Base-by-base conservation (phyloP, 2,888 invertebrate species). In the Volucella inanis region DNA sequence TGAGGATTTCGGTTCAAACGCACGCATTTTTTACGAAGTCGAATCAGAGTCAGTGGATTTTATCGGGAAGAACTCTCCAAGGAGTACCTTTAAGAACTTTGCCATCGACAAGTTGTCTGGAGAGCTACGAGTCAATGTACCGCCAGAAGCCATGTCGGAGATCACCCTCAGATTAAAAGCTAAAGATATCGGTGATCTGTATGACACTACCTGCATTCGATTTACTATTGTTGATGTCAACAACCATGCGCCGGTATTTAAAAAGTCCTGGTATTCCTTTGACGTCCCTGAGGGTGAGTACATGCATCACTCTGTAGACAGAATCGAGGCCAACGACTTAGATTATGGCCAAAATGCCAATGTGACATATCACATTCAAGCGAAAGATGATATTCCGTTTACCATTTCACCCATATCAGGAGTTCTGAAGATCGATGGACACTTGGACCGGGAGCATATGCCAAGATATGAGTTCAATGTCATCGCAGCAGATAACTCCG, bases 291-390 rank as follows among this genome's bases (percentile, higher is more conserved):
- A 98, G 92, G 96, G 97, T 0, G 93, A 94, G 31, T 97, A 97
- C 89, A 93, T 94, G 0, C 93, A 94, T 87, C 94, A 94, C 86
- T 94, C 95, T 3, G 92, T 98, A 50, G 97, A 97, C 0, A 94
- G 94, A 89, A 94, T 97, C 9, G 94, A 95, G 87, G 97, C 97
- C 0, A 94, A 94, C 1, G 97, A 98, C 90, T 94, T 94, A 54
- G 97, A 98, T 91, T 95, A 94, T 89, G 97, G 96, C 0, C 93
- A 94, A 87, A 97, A 98, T 90, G 95, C 96, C 0, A 95, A 96
- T 88, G 92, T 98, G 1, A 94, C 95, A 0, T 98, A 97, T 89
- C 93, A 93, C 8, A 93, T 95, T n/a, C 93, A 93, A 87, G 92
- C 92, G 0, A 93, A 93, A 72, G 92, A 93, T 22, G 90, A 93